A percentile compares a stretch with the other conserved stretches of the same genome.
Evolutionary conservation across 64 coral and sea anemone genomes (phyloP).

Genomic region (Pachyseris speciosa): DNA sequence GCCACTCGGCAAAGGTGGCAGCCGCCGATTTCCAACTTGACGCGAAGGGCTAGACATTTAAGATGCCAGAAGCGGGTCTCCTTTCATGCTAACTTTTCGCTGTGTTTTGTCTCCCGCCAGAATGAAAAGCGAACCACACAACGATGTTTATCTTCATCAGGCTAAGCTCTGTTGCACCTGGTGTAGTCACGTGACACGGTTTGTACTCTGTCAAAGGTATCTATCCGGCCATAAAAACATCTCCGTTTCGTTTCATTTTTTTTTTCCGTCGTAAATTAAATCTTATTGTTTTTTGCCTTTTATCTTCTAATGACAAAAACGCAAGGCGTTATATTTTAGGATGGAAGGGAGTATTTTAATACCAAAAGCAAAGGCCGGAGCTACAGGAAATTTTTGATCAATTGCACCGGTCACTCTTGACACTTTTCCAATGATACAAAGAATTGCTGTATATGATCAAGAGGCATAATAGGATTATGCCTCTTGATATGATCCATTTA

Average conservation of each 20-base stretch:
- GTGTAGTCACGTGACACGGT: constrained; percentile 7
- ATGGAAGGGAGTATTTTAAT: too few species aligned
- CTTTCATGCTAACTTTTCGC: constrained; percentile 13
- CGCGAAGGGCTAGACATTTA: constrained; percentile 78
- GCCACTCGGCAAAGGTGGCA: constrained; percentile 64
- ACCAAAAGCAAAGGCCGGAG: too few species aligned
- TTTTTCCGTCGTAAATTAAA: background rate
- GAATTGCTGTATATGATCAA: too few species aligned
- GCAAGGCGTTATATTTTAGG: too few species aligned
- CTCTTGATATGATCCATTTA: too few species aligned
- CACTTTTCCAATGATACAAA: too few species aligned
- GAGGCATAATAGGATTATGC: too few species aligned
- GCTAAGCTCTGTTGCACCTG: constrained; percentile 11
- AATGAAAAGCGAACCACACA: background rate
- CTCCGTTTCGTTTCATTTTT: background rate
- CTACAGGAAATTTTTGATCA: too few species aligned
- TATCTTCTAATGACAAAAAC: too few species aligned
- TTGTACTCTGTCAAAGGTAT: background rate
- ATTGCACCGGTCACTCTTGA: too few species aligned
- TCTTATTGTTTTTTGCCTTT: too few species aligned
- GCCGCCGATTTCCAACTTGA: constrained; percentile 64
- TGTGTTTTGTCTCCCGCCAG: background rate
- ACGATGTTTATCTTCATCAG: constrained; percentile 40
- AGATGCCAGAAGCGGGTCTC: background rate
- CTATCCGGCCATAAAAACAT: background rate